Conservation (phyloP, 30 jellyfish, hydroid and myxozoan genomes). For the Aurelia sp. region DNA sequence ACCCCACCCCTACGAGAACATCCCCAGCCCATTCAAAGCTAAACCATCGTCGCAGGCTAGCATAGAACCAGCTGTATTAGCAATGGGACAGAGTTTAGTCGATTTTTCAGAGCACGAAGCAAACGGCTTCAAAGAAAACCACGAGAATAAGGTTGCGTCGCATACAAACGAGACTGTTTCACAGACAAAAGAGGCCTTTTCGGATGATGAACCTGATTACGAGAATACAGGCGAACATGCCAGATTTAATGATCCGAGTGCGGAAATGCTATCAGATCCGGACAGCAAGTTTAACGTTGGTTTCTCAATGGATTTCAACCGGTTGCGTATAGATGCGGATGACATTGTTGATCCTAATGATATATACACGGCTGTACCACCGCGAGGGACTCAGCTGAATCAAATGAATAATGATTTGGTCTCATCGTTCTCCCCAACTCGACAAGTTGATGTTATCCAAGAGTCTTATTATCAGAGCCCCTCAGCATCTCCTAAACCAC, state of each 20-base stretch:
- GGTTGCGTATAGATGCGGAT: conserved; percentile 53
- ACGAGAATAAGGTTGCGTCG: too few relatives aligned
- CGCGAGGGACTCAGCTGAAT: neutral
- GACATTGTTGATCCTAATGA: conserved; percentile 1
- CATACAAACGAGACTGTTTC: too few relatives aligned
- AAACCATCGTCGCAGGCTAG: neutral
- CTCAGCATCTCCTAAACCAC: conserved; percentile 33
- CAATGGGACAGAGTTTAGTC: too few relatives aligned
- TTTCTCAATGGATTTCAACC: conserved; percentile 35
- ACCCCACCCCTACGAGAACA: conserved; percentile 40
- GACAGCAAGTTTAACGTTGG: neutral
- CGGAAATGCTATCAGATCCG: neutral
- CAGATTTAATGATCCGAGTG: neutral
- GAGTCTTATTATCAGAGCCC: conserved; percentile 35
- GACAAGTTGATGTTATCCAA: neutral
- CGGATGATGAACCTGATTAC: conserved; percentile 3
- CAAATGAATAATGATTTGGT: neutral
- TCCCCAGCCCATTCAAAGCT: conserved; percentile 32
- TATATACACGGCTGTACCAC: conserved; percentile 28
- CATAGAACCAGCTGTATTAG: too few relatives aligned
- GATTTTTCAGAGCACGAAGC: too few relatives aligned
- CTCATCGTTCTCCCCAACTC: neutral
- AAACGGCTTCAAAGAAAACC: too few relatives aligned
- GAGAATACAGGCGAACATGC: neutral
- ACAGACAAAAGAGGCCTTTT: too few relatives aligned